Conservation (phyloP, 2,113 vertebrate genomes). For the Rhea americana region DNA sequence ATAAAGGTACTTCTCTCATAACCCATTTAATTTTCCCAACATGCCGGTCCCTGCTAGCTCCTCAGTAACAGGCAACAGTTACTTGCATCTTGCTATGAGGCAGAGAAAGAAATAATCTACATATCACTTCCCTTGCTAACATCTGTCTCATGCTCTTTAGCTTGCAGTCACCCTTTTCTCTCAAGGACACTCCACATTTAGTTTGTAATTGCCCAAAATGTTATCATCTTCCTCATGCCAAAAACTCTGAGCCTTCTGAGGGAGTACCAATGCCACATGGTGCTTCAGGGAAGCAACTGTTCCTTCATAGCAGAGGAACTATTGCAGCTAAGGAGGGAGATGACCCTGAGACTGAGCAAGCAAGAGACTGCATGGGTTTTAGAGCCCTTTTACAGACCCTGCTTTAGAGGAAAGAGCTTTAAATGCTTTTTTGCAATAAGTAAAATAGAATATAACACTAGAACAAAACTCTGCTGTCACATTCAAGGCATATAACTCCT, state of each 20-base stretch:
- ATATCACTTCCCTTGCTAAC: neutral
- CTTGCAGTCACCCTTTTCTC: neutral
- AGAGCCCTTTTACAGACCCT: neutral
- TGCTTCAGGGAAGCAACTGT: neutral
- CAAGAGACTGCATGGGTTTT: neutral
- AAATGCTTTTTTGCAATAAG: neutral
- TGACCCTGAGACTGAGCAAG: neutral
- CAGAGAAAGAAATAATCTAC: neutral
- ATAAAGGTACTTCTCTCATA: neutral
- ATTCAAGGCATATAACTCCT: neutral
- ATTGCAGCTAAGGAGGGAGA: neutral
- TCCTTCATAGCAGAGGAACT: neutral
- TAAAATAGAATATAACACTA: neutral
- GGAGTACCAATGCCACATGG: neutral
- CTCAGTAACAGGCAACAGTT: neutral
- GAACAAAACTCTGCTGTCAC: neutral
- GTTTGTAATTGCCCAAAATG: neutral
- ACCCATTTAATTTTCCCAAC: neutral
- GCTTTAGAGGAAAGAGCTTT: neutral
- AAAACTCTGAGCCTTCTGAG: neutral
- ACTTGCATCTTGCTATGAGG: neutral
- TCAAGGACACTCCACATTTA: neutral
- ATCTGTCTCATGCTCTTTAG: neutral
- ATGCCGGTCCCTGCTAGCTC: neutral
- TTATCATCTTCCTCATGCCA: neutral